These are phyloP conservation scores for Dendroctonus valens DNA, from an alignment of 1,140 invertebrate genomes.

Conservation along the genomic window DNA sequence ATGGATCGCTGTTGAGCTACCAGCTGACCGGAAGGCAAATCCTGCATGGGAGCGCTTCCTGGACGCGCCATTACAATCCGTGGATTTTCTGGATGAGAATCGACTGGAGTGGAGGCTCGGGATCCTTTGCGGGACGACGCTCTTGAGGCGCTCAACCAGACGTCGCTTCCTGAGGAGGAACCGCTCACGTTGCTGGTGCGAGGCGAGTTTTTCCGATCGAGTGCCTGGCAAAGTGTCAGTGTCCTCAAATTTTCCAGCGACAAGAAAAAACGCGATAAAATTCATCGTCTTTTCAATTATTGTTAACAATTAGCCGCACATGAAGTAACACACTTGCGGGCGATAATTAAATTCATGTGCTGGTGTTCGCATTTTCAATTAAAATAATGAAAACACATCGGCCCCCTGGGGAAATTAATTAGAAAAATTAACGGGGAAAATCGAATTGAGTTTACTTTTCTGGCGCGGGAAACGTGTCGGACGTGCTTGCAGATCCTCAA, in stretches of 20 bases:
- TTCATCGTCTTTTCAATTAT: no score
- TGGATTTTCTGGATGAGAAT: slow-evolving; percentile 45
- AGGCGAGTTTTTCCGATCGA: slow-evolving; percentile 20
- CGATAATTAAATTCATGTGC: no score
- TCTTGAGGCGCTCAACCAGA: slow-evolving; percentile 56
- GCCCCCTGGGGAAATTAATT: no score
- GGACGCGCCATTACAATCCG: slow-evolving; percentile 53
- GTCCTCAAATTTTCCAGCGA: no score
- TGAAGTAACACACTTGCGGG: no score
- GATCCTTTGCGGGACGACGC: slow-evolving; percentile 50
- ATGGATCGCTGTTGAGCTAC: slow-evolving; percentile 60
- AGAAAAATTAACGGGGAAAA: no score
- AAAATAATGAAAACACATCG: no score
- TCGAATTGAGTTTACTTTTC: background rate
- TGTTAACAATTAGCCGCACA: no score
- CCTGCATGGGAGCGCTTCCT: slow-evolving; percentile 56
- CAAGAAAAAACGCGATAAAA: no score
- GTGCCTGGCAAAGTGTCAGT: slow-evolving; percentile 5
- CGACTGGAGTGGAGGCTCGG: slow-evolving; percentile 56
- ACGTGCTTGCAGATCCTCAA: background rate
- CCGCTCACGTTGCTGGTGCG: slow-evolving; percentile 46
- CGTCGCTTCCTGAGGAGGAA: slow-evolving; percentile 58
- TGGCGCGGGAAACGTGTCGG: slow-evolving; percentile 1
- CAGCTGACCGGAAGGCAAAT: slow-evolving; percentile 39
- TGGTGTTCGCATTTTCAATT: no score